Conservation (phyloP, 2,797 vertebrate species). For the Varecia variegata region DNA sequence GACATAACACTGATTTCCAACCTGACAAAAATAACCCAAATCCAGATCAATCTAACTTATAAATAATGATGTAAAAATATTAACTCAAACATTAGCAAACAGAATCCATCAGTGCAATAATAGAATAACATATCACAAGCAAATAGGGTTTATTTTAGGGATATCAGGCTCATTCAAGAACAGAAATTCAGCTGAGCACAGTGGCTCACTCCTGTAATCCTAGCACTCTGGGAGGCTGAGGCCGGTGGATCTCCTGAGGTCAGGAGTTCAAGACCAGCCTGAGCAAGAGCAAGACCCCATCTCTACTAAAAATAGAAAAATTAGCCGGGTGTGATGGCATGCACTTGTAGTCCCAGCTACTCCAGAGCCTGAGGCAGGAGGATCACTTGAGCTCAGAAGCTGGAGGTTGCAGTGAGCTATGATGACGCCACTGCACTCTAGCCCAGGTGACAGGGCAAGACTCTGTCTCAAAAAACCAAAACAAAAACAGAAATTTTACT, state of each 20-base stretch:
- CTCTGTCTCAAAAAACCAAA: neutral
- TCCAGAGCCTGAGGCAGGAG: neutral
- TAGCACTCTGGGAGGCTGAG: neutral
- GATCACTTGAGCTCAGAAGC: neutral
- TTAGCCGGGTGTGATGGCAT: neutral
- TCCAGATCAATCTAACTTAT: constrained; percentile 36
- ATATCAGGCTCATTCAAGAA: neutral
- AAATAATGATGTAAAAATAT: constrained; percentile 55
- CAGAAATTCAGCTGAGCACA: neutral
- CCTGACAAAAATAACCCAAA: constrained; percentile 46
- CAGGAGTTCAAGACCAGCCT: neutral
- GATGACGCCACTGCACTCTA: neutral
- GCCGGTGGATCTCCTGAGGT: neutral
- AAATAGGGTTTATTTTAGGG: neutral
- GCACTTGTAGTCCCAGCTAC: neutral
- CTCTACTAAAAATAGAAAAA: neutral
- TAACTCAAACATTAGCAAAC: constrained; percentile 43
- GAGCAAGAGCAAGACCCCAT: neutral
- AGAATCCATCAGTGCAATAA: neutral
- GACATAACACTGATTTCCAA: constrained; percentile 34
- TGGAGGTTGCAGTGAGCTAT: neutral
- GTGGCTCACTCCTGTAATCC: neutral
- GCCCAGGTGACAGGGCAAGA: neutral
- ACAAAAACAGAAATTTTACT: neutral
- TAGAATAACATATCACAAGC: neutral